Evolutionary conservation across 1,140 invertebrate species (phyloP), one percentile per base, ranked within the genome.

Genomic region (Oppia nitens): DNA sequence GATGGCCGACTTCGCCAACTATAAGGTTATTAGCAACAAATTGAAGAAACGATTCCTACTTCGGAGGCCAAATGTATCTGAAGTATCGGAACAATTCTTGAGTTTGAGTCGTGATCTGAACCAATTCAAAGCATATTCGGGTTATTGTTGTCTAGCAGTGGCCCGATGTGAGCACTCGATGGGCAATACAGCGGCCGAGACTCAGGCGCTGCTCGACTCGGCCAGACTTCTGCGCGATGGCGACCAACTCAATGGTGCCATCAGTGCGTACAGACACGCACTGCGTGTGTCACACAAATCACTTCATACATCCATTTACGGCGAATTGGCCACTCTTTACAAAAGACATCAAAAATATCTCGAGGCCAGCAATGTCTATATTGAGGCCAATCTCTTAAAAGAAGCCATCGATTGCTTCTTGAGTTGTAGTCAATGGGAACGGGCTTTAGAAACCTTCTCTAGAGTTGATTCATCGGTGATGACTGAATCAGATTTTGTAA

Each of bases 221-320:
- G 60, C 60, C 2, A 14, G 60, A 29, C 23, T 53, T 14, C 54
- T 62, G 29, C 23, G 27, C 9, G 51, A 62, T n/a, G 50, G 26
- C 20, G 21, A 62, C 32, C 55, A 62, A 55, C 17, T 62, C 6
- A 62, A 58, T 54, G 60, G 49, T n/a, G 60, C 60, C 12, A 59
- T 62, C 21, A 53, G 55, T 12, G 60, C 60, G n/a, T 62, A 52
- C 48, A 26, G 58, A 17, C 60, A 62, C 26, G 49, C 60, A 0
- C n/a, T 53, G 26, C 29, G 48, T 17, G 49, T 60, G 1, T 59
- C 47, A n/a, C 26, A 40, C 1, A 1, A 28, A 50, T 14, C 54
- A 11, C 14, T 54, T 6, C 27, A 53, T 24, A 14, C 55, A 3
- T 11, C 29, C 2, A 26, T 62, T 27, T 59, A 47, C 21, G 24